phyloP scores from a whole-genome alignment of 2,888 invertebrate species.

The Oithona nana region DNA sequence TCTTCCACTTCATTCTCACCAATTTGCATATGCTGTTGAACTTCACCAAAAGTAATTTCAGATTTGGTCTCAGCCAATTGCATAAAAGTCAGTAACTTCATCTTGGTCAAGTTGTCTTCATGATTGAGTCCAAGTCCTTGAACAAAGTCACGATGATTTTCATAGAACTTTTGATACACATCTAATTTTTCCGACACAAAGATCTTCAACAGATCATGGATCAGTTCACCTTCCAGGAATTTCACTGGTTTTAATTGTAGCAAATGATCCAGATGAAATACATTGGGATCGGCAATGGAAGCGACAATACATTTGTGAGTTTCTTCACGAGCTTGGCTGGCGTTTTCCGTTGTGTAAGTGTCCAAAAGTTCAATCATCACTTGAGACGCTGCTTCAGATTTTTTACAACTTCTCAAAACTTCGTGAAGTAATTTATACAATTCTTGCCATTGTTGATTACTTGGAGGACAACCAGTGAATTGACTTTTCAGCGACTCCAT shows the following conservation, averaged over 20 bases:
- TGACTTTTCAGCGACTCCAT: conserved; percentile 49
- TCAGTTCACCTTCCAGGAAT: conserved; percentile 70
- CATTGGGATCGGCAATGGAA: conserved; percentile 81
- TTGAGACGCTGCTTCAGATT: conserved; percentile 69
- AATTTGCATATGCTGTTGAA: conserved; percentile 72
- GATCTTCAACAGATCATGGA: conserved; percentile 78
- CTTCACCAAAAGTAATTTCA: conserved; percentile 75
- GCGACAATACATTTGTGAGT: conserved; percentile 89
- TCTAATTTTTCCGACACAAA: conserved; percentile 84
- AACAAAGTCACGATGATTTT: conserved; percentile 42
- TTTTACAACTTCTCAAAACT: background rate
- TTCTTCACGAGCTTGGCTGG: conserved; percentile 86
- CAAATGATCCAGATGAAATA: conserved; percentile 84
- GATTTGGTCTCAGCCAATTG: conserved; percentile 83
- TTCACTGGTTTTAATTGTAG: conserved; percentile 80
- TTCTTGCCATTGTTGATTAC: conserved; percentile 76
- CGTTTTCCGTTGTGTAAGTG: conserved; percentile 92
- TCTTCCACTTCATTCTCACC: conserved; percentile 73
- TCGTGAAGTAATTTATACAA: conserved; percentile 65
- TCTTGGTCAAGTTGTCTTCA: conserved; percentile 86
- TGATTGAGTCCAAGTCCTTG: conserved; percentile 47
- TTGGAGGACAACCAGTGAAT: conserved; percentile 47
- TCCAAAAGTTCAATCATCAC: conserved; percentile 92
- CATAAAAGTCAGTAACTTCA: conserved; percentile 91
- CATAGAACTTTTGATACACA: conserved; percentile 79